Conservation (phyloP, 2,888 invertebrate genomes). For the Lapara coniferarum region DNA sequence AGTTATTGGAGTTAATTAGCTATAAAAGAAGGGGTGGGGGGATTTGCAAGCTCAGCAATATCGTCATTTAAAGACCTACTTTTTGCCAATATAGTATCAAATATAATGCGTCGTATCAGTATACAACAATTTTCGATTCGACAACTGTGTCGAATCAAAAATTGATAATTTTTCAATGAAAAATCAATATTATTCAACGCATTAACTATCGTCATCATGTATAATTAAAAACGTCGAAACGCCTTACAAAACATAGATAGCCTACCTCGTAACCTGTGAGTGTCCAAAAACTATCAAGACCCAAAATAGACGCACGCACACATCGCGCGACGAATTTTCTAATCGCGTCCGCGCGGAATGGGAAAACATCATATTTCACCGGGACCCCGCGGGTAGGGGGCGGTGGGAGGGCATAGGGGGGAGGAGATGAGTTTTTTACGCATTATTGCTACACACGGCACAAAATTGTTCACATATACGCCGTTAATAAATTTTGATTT, state of each 20-base stretch:
- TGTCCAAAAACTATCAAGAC: constrained; percentile 53
- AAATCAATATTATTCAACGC: background rate
- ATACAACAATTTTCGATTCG: too few relatives aligned
- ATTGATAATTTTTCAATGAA: too few relatives aligned
- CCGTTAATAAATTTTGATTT: constrained; percentile 77
- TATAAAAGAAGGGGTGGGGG: too few relatives aligned
- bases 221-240: background rate
- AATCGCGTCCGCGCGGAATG: constrained; percentile 79
- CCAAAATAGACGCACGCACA: constrained; percentile 38
- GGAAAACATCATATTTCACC: constrained; percentile 83
- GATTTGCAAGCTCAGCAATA: too few relatives aligned
- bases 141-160: background rate
- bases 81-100: too few relatives aligned
- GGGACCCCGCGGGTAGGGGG: constrained; percentile 50
- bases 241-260: background rate
- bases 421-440: constrained; percentile 83
- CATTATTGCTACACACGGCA: constrained; percentile 80
- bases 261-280: background rate
- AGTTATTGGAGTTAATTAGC: background rate
- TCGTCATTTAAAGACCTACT: too few relatives aligned
- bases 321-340: constrained; percentile 76
- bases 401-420: constrained; percentile 51
- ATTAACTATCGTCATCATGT: background rate
- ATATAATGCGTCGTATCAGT: background rate
- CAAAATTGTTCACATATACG: constrained; percentile 71